A percentile compares a stretch with the other conserved stretches of the same genome.
These are phyloP conservation scores for Thalpophila matura DNA, from an alignment of 2,888 invertebrate genomes.

Conservation along the genomic window DNA sequence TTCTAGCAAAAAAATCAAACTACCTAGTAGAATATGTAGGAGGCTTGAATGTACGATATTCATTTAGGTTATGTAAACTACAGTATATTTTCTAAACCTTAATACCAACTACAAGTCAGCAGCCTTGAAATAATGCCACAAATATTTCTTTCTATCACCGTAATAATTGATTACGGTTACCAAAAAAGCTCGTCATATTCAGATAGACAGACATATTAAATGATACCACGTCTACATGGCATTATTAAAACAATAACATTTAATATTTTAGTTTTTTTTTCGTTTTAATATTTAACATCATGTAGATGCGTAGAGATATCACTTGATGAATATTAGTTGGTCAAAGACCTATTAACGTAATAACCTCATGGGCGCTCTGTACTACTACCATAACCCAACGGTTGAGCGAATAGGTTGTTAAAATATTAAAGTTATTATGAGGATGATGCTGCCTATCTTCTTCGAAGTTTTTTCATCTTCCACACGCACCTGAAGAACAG, in stretches of 20 bases:
- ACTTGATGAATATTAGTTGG: too few relatives aligned
- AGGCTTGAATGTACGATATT: conserved; percentile 16
- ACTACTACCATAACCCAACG: not conserved
- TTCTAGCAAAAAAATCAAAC: conserved; percentile 48
- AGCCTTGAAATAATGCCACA: conserved; percentile 14
- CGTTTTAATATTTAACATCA: too few relatives aligned
- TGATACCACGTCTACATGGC: too few relatives aligned
- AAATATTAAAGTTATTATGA: not conserved
- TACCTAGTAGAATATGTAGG: conserved; percentile 14
- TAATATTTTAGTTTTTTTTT: too few relatives aligned
- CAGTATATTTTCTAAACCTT: not conserved
- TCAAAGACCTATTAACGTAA: too few relatives aligned
- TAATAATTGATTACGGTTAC: too few relatives aligned
- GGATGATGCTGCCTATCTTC: not conserved
- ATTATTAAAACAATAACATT: too few relatives aligned
- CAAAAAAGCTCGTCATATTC: too few relatives aligned
- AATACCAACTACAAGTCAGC: conserved; percentile 8
- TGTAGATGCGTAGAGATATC: too few relatives aligned
- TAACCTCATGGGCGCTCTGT: too few relatives aligned
- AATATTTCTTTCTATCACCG: conserved; percentile 14
- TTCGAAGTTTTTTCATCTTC: not conserved
- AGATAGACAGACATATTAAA: too few relatives aligned
- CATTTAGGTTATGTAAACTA: conserved; percentile 4
- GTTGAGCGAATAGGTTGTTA: not conserved
- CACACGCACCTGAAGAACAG: too few relatives aligned